Evolutionary conservation across 2,797 vertebrate species (phyloP), one percentile per base, ranked within the genome.

Genomic region (Leontocebus nigricollis): DNA sequence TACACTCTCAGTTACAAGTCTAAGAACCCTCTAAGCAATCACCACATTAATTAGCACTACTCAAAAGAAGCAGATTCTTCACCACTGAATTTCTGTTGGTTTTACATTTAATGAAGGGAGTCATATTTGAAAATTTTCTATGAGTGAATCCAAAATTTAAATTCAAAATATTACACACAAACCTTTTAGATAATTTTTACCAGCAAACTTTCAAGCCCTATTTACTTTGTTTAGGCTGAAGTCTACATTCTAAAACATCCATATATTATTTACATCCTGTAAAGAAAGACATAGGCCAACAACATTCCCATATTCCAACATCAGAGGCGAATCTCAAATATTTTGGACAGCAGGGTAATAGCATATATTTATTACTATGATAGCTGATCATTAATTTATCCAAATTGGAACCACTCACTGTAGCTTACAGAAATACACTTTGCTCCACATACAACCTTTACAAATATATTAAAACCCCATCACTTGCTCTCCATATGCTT

Each of bases 131-230:
- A 96, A 82, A 61, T 59, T 52, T 96, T 94, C 72, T 87, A 93
- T 93, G 55, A 96, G 41, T 50, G 55, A 17, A 73, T 48, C 48
- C 39, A 93, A 50, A 92, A 95, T 80, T 79, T 92, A 73, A 92
- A 95, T 73, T 57, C 15, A 75, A 97, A 93, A 87, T 75, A 75
- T 26, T 76, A 27, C 72, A 92, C 93, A 76, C n/a, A n/a, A 88
- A 91, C 11, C 27, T 80, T 79, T 85, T 48, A 55, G 39, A 50
- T 80, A 84, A 94, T 67, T 90, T 95, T 94, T 94, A 80, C 41
- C 76, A 70, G 46, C 22, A 59, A 67, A 59, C 70, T 77, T 88
- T 84, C 46, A 96, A 81, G 46, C 9, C n/a, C 72, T 48, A 61
- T 36, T 30, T n/a, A 77, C 12, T 94, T 57, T 44, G 17, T 79